These are phyloP conservation scores for Eremophila alpestris DNA, from an alignment of 2,797 vertebrate genomes.

Conservation along the genomic window DNA sequence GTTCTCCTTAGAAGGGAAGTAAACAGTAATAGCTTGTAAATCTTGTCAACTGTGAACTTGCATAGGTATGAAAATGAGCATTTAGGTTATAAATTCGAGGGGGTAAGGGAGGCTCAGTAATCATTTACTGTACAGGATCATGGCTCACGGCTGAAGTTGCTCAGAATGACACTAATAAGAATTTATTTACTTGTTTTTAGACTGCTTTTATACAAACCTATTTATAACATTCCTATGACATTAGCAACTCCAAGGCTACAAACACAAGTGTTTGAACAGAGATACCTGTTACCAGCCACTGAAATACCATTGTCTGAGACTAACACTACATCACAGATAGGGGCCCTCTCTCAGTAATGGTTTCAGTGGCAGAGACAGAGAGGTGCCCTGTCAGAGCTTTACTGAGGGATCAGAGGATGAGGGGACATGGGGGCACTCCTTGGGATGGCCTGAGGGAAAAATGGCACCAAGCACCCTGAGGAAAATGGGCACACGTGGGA, in stretches of 20 bases:
- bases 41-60: neutral
- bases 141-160: neutral
- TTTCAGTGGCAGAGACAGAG: neutral
- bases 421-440: neutral
- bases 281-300: neutral
- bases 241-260: neutral
- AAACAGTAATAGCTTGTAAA: neutral
- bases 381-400: neutral
- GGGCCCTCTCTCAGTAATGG: neutral
- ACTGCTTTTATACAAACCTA: neutral
- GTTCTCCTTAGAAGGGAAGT: neutral
- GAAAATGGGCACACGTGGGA: rapidly evolving
- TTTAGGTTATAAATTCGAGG: neutral
- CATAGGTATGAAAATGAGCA: neutral
- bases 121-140: neutral
- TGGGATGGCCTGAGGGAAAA: neutral
- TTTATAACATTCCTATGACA: neutral
- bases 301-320: neutral
- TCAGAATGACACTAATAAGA: neutral
- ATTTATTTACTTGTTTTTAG: neutral
- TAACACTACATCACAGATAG: neutral
- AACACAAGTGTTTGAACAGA: neutral
- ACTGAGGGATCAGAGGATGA: neutral
- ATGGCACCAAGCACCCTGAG: neutral
- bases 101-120: neutral